Evolutionary conservation across 2,888 invertebrate species (phyloP).

Genomic region (Lottia scabra): DNA sequence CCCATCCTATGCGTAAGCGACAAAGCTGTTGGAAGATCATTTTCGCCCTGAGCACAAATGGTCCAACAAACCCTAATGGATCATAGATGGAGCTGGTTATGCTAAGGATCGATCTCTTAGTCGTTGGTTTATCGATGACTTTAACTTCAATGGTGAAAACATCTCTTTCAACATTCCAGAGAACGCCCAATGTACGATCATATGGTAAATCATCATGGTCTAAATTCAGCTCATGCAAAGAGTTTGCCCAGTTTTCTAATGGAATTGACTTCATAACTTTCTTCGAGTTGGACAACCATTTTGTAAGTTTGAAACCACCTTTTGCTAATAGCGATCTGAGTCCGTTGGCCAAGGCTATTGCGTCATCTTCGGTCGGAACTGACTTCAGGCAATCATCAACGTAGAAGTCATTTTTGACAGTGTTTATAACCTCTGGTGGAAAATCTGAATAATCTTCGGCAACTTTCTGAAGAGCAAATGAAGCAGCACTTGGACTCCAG

Average conservation of each 20-base stretch:
- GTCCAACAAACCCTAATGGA: not conserved
- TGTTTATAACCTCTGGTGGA: too few relatives aligned
- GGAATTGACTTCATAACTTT: conserved; percentile 33
- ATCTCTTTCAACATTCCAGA: not conserved
- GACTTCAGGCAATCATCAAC: conserved; percentile 23
- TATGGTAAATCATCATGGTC: not conserved
- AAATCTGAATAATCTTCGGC: too few relatives aligned
- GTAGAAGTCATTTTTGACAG: too few relatives aligned
- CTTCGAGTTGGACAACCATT: conserved; percentile 31
- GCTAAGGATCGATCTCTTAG: not conserved
- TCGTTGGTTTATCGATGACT: not conserved
- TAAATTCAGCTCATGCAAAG: not conserved
- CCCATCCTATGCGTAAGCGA: not conserved
- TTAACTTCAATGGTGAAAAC: not conserved
- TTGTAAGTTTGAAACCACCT: conserved; percentile 30
- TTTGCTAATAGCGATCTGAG: not conserved
- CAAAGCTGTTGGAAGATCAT: not conserved
- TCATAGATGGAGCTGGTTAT: not conserved
- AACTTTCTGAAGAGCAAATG: conserved; percentile 9
- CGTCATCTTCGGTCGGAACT: not conserved
- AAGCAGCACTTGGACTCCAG: conserved; percentile 15
- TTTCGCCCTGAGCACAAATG: not conserved
- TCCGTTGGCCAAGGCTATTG: not conserved
- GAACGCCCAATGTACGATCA: not conserved
- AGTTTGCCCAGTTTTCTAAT: conserved; percentile 20